These are phyloP conservation scores for Chironex yamaguchii DNA, from an alignment of 30 jellyfish, hydroid and myxozoan genomes.

Conservation along the genomic window DNA sequence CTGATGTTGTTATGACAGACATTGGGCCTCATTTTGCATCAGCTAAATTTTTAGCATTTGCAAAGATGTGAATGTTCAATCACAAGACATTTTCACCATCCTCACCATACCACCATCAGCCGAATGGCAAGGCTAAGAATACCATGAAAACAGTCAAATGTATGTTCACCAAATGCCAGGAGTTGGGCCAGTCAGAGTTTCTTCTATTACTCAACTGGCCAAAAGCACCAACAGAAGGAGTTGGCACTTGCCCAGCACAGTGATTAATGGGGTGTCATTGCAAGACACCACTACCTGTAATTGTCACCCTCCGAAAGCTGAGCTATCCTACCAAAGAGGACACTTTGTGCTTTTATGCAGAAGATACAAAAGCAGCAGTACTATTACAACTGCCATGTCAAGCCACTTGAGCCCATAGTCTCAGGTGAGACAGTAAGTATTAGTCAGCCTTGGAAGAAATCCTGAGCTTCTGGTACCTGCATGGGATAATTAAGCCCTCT, in stretches of 20 bases:
- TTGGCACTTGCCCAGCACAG: slow-evolving; percentile 39
- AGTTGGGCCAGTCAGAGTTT: slow-evolving; percentile 20
- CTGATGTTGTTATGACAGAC: slow-evolving; percentile 17
- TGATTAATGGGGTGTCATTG: slow-evolving; percentile 13
- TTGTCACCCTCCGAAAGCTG: slow-evolving; percentile 6
- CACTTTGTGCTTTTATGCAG: too few species aligned
- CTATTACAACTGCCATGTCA: too few species aligned
- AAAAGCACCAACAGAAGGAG: slow-evolving; percentile 32
- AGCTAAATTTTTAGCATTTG: slow-evolving; percentile 10
- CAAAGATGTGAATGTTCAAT: slow-evolving; percentile 13
- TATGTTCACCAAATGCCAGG: slow-evolving; percentile 23
- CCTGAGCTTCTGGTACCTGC: too few species aligned
- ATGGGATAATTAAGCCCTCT: too few species aligned
- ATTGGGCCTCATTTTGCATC: slow-evolving; percentile 18
- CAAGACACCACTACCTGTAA: slow-evolving; percentile 21
- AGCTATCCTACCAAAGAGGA: slow-evolving; percentile 9
- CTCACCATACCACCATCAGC: slow-evolving; percentile 26
- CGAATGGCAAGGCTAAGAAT: slow-evolving; percentile 10
- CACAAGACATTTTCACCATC: slow-evolving; percentile 16
- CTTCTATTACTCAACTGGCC: slow-evolving; percentile 21
- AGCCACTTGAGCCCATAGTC: too few species aligned
- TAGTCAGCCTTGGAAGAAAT: too few species aligned
- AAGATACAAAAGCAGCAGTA: too few species aligned
- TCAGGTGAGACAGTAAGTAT: too few species aligned
- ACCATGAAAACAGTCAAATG: slow-evolving; percentile 4